Evolutionary conservation across 2,888 invertebrate genomes (phyloP).

Genomic region (Atethmia centrago): DNA sequence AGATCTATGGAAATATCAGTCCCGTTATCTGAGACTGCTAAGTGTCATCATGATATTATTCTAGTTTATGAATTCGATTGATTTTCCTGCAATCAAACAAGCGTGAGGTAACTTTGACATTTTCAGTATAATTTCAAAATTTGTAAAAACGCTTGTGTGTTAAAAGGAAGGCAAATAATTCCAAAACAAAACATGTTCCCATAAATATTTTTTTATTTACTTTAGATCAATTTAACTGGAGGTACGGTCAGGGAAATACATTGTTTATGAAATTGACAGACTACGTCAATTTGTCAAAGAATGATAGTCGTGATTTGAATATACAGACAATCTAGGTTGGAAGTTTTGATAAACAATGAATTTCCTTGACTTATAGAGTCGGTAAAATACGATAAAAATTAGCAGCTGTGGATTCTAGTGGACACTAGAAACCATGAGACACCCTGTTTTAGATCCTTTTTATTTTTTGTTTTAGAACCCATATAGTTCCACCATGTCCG

Average conservation of each 20-base stretch:
- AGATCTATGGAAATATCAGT: too few relatives aligned
- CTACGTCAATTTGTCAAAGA: neutral
- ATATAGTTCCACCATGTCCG: too few relatives aligned
- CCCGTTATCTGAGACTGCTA: too few relatives aligned
- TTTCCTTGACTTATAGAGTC: neutral
- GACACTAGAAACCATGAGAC: slow-evolving; percentile 15
- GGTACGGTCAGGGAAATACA: neutral
- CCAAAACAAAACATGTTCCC: slow-evolving; percentile 13
- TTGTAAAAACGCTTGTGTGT: neutral
- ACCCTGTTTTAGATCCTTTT: slow-evolving; percentile 32
- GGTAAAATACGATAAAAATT: slow-evolving; percentile 8
- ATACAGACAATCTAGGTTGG: neutral
- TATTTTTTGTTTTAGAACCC: too few relatives aligned
- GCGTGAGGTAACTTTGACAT: neutral
- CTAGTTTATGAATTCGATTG: neutral
- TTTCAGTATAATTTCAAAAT: neutral
- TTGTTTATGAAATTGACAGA: neutral
- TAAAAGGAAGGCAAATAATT: neutral
- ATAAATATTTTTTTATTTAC: slow-evolving; percentile 38
- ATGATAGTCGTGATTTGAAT: neutral
- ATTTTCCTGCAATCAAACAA: neutral
- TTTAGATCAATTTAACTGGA: slow-evolving; percentile 1
- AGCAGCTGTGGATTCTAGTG: slow-evolving; percentile 4
- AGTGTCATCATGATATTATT: too few relatives aligned
- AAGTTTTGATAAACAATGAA: neutral